Evolutionary conservation across 1,140 invertebrate species (phyloP), one percentile per base, ranked within the genome.

Genomic region (Pissodes strobi): DNA sequence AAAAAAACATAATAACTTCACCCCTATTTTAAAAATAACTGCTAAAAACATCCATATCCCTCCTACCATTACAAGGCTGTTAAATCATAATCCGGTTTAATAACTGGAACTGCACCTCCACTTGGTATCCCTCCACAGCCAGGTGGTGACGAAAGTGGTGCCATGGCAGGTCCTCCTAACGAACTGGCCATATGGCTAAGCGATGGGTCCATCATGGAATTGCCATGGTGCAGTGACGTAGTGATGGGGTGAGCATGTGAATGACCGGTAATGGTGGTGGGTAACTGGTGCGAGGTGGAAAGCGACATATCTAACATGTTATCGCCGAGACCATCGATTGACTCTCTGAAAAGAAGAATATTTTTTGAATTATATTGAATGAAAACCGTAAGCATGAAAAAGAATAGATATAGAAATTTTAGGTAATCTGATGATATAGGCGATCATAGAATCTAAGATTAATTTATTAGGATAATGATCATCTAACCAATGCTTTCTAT

Each of bases 21-120:
- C 30, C 30, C 30, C 9, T 37, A 37, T 37, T 37, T 9, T 37
- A 10, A 10, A 37, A 37, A 10, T 37, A 37, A 37, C 13, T 37
- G 9, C 9, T 37, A 37, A 34, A 8, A 34, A 34, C n/a, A n/a
- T 34, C 6, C 30, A 34, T 8, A 34, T 34, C n/a, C n/a, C n/a
- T 34, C 6, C n/a, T 34, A 34, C 30, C n/a, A 56, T 87, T 89
- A 90, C 80, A 90, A 84, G 6, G 87, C 80, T 52, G 88, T 90
- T 30, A 90, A 82, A 55, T 86, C 88, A 68, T 90, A 90, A 68
- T 90, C 88, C 49, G 87, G 86, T 78, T 89, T 89, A 63, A 88
- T 85, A 45, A 82, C 76, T 2, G 81, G 76, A n/a, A 79, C 55
- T 71, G 75, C 25, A 74, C 79, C 72, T 74, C 80, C 66, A 73